Conservation (phyloP, 2,113 vertebrate species). For the Crocuta crocuta region DNA sequence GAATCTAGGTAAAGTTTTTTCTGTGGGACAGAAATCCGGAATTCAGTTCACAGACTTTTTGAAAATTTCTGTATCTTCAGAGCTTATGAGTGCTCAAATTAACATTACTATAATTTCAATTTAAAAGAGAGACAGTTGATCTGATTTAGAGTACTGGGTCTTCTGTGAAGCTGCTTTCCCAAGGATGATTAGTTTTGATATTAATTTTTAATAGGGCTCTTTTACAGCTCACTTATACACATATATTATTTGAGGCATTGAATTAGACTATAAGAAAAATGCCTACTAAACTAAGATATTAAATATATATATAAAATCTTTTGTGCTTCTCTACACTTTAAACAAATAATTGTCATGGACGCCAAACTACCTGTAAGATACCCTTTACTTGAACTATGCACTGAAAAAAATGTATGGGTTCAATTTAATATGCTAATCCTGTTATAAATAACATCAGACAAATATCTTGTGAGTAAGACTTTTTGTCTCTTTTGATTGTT, state of each 20-base stretch:
- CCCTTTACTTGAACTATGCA: background rate
- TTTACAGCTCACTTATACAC: constrained; percentile 5
- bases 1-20: background rate
- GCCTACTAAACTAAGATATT: background rate
- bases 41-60: background rate
- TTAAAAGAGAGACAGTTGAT: background rate
- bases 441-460: background rate
- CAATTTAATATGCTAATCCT: background rate
- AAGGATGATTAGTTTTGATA: constrained; percentile 47
- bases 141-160: background rate
- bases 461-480: background rate
- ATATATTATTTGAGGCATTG: constrained; percentile 32
- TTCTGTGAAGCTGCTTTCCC: background rate
- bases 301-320: background rate
- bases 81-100: constrained; percentile 2
- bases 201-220: constrained; percentile 58
- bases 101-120: background rate
- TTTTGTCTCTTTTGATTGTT: background rate
- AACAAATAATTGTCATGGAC: background rate
- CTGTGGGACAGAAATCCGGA: background rate
- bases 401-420: background rate
- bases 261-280: constrained; percentile 26
- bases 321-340: background rate
- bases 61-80: background rate
- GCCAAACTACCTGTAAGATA: background rate